Evolutionary conservation across 2,888 invertebrate species (phyloP).

Genomic region (Chrysolina americana): DNA sequence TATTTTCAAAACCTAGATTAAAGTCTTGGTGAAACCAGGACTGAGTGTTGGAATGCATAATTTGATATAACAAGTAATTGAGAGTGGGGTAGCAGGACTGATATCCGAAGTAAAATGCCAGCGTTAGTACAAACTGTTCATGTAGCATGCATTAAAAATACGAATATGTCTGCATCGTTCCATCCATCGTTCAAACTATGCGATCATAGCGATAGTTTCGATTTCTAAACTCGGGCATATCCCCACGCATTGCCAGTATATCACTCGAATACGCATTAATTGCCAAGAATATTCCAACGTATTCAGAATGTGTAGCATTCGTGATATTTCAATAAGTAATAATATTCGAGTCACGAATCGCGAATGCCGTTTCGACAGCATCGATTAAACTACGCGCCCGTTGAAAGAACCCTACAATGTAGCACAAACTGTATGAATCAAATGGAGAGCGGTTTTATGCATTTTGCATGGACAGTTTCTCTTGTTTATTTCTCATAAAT

Average conservation of each 20-base stretch:
- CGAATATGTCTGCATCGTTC: not conserved
- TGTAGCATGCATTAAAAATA: no score
- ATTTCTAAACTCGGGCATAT: not conserved
- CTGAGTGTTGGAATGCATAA: no score
- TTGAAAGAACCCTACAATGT: not conserved
- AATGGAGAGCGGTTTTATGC: not conserved
- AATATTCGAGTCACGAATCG: slow-evolving; percentile 8
- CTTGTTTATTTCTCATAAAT: not conserved
- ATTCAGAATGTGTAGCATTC: slow-evolving; percentile 15
- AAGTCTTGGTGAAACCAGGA: no score
- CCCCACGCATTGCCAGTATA: not conserved
- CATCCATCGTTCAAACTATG: not conserved
- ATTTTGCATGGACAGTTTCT: not conserved
- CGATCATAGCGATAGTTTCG: not conserved
- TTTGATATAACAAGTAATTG: no score
- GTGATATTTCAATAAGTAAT: slow-evolving; percentile 24
- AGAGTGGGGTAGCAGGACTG: no score
- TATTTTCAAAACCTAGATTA: no score
- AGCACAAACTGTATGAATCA: not conserved
- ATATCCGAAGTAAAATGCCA: no score
- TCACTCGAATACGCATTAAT: slow-evolving; percentile 8
- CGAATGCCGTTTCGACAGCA: not conserved
- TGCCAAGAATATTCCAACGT: slow-evolving; percentile 7
- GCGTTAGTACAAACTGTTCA: no score
- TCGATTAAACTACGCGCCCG: not conserved